These are phyloP conservation scores for Hymenopus coronatus DNA, from an alignment of 2,888 invertebrate species.

Conservation along the genomic window DNA sequence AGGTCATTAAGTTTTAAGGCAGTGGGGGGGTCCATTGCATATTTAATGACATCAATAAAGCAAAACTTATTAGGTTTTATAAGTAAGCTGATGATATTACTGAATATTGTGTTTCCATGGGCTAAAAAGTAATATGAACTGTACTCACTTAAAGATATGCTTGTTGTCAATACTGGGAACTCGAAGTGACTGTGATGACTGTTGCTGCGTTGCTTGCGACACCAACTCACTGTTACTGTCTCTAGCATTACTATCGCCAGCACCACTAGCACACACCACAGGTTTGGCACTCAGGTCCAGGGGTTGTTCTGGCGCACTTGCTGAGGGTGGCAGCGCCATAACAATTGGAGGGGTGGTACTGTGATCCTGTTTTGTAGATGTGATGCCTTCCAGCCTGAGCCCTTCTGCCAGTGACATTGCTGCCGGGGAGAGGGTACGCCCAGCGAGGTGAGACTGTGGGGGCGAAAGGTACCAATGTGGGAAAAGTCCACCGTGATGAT, in stretches of 20 bases:
- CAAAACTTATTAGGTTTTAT: no score
- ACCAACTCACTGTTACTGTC: conserved; percentile 8
- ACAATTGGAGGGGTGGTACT: conserved; percentile 43
- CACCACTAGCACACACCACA: conserved; percentile 2
- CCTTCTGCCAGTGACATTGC: neutral
- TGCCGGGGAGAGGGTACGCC: neutral
- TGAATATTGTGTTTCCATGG: neutral
- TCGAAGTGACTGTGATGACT: conserved; percentile 37
- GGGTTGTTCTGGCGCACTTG: conserved; percentile 61
- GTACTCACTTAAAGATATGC: conserved; percentile 70
- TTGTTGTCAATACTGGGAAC: conserved; percentile 51
- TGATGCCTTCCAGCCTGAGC: conserved; percentile 2
- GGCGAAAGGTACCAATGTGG: conserved; percentile 49
- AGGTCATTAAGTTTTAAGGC: no score
- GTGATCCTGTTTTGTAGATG: conserved; percentile 8
- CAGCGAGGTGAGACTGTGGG: conserved; percentile 47
- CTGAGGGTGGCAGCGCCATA: conserved; percentile 47
- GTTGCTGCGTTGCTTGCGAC: conserved; percentile 12
- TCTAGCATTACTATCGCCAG: neutral
- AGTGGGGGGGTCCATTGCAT: no score
- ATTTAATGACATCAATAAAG: no score
- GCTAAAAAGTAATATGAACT: neutral
- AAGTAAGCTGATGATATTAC: no score
- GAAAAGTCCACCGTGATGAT: conserved; percentile 38
- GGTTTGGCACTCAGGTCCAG: conserved; percentile 80